phyloP scores from a whole-genome alignment of 2,888 invertebrate genomes.

The Flexamia atlantica region DNA sequence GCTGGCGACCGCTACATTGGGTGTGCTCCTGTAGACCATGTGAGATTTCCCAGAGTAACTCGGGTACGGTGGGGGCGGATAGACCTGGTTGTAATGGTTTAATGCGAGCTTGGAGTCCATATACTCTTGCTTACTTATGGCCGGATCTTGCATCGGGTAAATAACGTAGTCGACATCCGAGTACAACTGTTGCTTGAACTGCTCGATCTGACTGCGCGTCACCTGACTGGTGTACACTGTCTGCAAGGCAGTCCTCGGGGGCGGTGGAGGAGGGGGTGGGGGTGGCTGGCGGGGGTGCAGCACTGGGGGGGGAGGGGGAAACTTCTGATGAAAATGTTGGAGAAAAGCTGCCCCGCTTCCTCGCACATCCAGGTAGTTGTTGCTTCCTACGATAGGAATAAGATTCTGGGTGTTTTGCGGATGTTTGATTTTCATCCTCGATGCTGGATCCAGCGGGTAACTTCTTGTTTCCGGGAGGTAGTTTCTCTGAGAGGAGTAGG shows the following conservation, averaged over 20 bases:
- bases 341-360: slow-evolving; percentile 76
- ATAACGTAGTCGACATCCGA: slow-evolving; percentile 96
- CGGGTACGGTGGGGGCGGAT: slow-evolving; percentile 69
- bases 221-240: slow-evolving; percentile 85
- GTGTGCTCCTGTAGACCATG: slow-evolving; percentile 89
- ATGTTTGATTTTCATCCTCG: slow-evolving; percentile 71
- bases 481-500: slow-evolving; percentile 54
- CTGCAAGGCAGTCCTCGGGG: slow-evolving; percentile 83
- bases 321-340: slow-evolving; percentile 69
- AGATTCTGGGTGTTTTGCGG: slow-evolving; percentile 74
- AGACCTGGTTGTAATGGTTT: slow-evolving; percentile 67
- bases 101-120: slow-evolving; percentile 89
- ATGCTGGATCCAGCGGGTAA: slow-evolving; percentile 67
- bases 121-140: slow-evolving; percentile 94
- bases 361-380: slow-evolving; percentile 81
- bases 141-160: slow-evolving; percentile 93
- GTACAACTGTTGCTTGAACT: slow-evolving; percentile 92
- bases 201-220: slow-evolving; percentile 87
- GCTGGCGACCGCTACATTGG: slow-evolving; percentile 79
- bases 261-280: slow-evolving; percentile 78
- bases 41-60: slow-evolving; percentile 80
- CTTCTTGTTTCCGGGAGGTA: slow-evolving; percentile 61
- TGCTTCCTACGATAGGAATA: slow-evolving; percentile 79
- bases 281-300: slow-evolving; percentile 74
- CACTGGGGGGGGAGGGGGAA: slow-evolving; percentile 79